phyloP scores from a whole-genome alignment of 2,113 vertebrate genomes.

The Cyanocitta stelleri region DNA sequence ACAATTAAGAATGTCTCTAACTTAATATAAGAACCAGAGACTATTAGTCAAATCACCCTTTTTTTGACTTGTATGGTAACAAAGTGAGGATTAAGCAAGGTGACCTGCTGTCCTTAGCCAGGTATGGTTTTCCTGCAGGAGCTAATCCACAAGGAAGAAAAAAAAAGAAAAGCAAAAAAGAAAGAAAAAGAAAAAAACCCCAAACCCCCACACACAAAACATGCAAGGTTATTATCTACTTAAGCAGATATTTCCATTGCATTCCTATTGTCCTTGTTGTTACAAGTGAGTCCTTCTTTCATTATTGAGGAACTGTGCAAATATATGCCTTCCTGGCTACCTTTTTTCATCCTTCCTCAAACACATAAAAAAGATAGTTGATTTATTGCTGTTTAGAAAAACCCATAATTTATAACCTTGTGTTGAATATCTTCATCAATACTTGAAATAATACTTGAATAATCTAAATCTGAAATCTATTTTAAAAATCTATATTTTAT shows the following conservation, averaged over 20 bases:
- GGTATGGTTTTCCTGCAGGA: background rate
- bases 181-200: rapidly evolving
- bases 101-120: background rate
- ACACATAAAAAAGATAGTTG: background rate
- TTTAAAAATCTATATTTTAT: background rate
- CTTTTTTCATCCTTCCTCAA: background rate
- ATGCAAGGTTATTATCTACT: background rate
- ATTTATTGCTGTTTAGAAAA: background rate
- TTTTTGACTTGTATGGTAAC: background rate
- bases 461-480: background rate
- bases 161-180: background rate
- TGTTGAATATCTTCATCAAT: background rate
- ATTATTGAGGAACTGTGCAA: background rate
- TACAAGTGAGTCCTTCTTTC: background rate
- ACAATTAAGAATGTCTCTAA: background rate
- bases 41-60: background rate
- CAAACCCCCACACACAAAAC: rapidly evolving
- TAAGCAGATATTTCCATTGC: background rate
- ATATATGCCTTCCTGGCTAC: background rate
- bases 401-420: background rate
- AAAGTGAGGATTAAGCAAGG: background rate
- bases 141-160: background rate
- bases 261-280: background rate
- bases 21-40: background rate
- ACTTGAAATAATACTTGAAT: background rate